Evolutionary conservation across 1,140 invertebrate species (phyloP).

Genomic region (Zaprionus davidi): DNA sequence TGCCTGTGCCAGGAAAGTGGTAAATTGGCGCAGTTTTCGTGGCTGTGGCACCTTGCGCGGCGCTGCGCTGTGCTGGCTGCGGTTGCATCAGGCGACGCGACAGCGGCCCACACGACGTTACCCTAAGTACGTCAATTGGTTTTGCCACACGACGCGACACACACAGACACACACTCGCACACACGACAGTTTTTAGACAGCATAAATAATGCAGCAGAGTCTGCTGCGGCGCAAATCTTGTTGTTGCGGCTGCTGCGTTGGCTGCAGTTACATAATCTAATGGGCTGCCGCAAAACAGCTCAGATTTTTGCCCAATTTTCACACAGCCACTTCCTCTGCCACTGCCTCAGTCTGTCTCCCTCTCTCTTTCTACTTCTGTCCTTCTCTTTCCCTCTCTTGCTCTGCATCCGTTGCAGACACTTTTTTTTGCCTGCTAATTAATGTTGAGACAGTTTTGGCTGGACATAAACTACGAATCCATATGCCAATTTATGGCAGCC

Average conservation of each 20-base stretch:
- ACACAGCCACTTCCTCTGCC: slow-evolving; percentile 67
- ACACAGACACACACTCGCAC: slow-evolving; percentile 10
- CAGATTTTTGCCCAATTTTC: slow-evolving; percentile 70
- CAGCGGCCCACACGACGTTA: slow-evolving; percentile 58
- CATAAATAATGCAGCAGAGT: slow-evolving; percentile 75
- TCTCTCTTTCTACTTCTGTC: background rate
- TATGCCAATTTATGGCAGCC: slow-evolving; percentile 51
- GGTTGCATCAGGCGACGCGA: slow-evolving; percentile 59
- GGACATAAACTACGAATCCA: slow-evolving; percentile 46
- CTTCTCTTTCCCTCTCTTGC: slow-evolving; percentile 53
- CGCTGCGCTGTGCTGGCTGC: slow-evolving; percentile 39
- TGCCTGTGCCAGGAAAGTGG: slow-evolving; percentile 55
- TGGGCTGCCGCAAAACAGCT: slow-evolving; percentile 57
- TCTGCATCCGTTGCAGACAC: slow-evolving; percentile 23
- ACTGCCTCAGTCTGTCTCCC: background rate
- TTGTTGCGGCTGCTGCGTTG: slow-evolving; percentile 44
- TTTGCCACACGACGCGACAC: slow-evolving; percentile 25
- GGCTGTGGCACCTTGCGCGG: slow-evolving; percentile 29
- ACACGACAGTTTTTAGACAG: slow-evolving; percentile 64
- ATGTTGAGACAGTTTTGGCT: slow-evolving; percentile 62
- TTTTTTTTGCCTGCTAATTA: slow-evolving; percentile 60
- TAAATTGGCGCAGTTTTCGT: slow-evolving; percentile 68
- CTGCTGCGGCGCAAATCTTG: slow-evolving; percentile 1
- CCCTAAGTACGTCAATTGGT: slow-evolving; percentile 79
- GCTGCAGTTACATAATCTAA: slow-evolving; percentile 70